Evolutionary conservation across 2,888 invertebrate species (phyloP).

Genomic region (Volucella inflata): DNA sequence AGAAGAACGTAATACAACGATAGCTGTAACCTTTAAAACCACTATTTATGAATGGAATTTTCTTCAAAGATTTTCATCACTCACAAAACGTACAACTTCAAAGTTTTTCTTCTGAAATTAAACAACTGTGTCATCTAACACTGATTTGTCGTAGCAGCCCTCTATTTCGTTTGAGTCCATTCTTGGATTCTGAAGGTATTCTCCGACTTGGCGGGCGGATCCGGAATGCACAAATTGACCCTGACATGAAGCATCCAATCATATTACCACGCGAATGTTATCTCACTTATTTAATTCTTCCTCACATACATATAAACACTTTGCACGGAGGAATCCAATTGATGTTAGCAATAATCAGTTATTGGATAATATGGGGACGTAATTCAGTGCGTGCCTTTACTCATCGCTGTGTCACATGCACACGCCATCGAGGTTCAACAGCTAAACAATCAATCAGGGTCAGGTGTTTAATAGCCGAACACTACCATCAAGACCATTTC

Average conservation of each 20-base stretch:
- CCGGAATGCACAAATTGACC: conserved; percentile 22
- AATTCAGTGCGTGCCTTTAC: background rate
- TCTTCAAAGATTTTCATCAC: too few species aligned
- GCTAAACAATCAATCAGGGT: conserved; percentile 37
- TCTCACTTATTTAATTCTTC: conserved; percentile 26
- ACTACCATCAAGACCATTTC: conserved; percentile 20
- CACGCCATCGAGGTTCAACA: conserved; percentile 13
- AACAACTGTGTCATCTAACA: conserved; percentile 22
- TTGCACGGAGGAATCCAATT: conserved; percentile 22
- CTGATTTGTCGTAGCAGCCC: conserved; percentile 14
- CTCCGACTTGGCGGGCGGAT: too few species aligned
- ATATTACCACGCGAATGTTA: conserved; percentile 38
- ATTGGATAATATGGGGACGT: conserved; percentile 13
- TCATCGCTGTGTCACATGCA: conserved; percentile 26
- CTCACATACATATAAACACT: conserved; percentile 13
- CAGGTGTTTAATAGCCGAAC: conserved; percentile 25
- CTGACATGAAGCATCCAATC: conserved; percentile 41
- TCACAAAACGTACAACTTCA: conserved; percentile 15
- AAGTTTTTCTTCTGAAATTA: conserved; percentile 31
- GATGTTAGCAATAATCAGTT: conserved; percentile 33
- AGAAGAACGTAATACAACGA: too few species aligned
- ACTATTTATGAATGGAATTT: too few species aligned
- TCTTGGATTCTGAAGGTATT: conserved; percentile 44
- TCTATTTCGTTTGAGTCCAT: conserved; percentile 32
- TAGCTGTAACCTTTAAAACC: too few species aligned